phyloP scores from a whole-genome alignment of 2,113 vertebrate genomes.

The Alethe diademata region DNA sequence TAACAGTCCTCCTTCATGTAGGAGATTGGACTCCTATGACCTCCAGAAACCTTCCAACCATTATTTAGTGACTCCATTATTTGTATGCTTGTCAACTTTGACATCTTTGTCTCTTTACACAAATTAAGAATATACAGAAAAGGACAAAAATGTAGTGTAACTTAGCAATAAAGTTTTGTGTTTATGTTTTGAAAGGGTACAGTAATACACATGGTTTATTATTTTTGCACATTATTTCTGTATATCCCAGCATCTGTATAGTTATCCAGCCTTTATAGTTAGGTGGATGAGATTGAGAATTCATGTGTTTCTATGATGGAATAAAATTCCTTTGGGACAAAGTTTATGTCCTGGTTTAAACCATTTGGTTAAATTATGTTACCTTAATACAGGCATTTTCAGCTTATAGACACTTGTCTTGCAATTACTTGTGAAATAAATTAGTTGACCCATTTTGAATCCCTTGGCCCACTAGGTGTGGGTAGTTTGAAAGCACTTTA shows the following conservation, averaged over 20 bases:
- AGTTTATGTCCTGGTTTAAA: neutral
- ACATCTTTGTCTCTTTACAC: neutral
- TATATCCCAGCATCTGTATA: neutral
- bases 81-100: neutral
- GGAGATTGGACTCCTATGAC: accelerated
- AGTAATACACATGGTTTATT: neutral
- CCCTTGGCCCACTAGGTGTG: neutral
- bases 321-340: neutral
- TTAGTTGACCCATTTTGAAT: constrained; percentile 3
- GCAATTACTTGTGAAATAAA: neutral
- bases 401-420: neutral
- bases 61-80: neutral
- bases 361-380: neutral
- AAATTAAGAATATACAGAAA: neutral
- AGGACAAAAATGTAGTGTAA: neutral
- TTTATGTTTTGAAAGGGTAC: neutral
- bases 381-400: neutral
- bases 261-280: neutral
- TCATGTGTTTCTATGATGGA: neutral
- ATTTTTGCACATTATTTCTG: neutral
- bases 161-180: neutral
- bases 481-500: neutral
- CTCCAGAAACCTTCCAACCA: neutral
- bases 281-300: neutral
- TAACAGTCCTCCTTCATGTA: neutral